Conservation (phyloP, 2,888 invertebrate genomes). For the Julus scanicus region DNA sequence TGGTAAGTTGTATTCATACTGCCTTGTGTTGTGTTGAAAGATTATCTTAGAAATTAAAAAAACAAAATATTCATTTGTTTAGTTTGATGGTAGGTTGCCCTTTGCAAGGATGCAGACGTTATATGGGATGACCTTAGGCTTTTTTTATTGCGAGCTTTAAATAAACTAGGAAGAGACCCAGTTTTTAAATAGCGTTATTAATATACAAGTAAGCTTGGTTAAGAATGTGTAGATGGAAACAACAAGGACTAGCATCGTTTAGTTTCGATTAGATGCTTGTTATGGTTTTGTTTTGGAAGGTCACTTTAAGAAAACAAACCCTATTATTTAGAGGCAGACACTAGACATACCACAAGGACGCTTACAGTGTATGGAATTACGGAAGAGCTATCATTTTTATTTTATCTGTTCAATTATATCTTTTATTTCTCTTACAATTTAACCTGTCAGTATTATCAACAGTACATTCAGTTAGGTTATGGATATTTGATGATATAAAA, state of each 20-base stretch:
- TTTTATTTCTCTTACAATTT: too few species aligned
- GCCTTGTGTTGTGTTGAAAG: not conserved
- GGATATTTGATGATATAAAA: too few species aligned
- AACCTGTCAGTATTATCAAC: too few species aligned
- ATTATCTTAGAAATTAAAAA: not conserved
- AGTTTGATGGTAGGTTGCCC: not conserved
- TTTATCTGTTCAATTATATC: too few species aligned
- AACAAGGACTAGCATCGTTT: not conserved
- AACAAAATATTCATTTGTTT: not conserved
- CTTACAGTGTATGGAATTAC: not conserved
- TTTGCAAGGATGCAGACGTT: not conserved
- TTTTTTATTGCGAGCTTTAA: constrained; percentile 17
- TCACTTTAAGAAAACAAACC: not conserved
- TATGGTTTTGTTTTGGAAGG: not conserved
- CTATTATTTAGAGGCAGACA: not conserved
- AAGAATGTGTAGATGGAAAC: not conserved
- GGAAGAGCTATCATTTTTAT: not conserved
- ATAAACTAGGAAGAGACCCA: constrained; percentile 36
- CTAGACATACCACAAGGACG: not conserved
- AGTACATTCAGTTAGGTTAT: too few species aligned
- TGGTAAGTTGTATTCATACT: not conserved
- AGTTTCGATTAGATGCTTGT: not conserved
- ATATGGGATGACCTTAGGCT: not conserved
- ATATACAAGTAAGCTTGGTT: not conserved
- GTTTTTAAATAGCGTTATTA: constrained; percentile 36